Conservation (phyloP, 2,888 invertebrate genomes). For the Pandemis cinnamomeana region DNA sequence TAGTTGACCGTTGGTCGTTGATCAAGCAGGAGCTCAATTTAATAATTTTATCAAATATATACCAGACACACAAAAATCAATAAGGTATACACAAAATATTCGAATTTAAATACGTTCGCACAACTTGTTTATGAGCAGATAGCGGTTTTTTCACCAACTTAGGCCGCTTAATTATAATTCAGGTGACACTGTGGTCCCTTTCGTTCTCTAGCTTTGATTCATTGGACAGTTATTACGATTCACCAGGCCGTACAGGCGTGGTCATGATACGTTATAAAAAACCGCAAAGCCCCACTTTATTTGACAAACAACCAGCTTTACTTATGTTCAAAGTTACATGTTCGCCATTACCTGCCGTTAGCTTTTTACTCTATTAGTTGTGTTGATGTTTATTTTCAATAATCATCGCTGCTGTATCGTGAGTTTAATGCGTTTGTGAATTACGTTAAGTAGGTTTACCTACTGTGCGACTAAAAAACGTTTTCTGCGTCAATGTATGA, state of each 20-base stretch:
- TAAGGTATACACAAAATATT: not conserved
- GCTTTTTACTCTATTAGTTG: conserved; percentile 34
- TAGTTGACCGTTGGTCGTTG: no score
- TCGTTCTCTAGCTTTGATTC: conserved; percentile 10
- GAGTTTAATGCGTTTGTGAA: conserved; percentile 33
- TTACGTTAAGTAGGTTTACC: conserved; percentile 35
- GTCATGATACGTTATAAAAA: conserved; percentile 18
- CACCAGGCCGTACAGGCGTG: conserved; percentile 12
- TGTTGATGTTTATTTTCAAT: conserved; percentile 39
- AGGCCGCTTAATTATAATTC: conserved; percentile 58
- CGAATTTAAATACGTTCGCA: not conserved
- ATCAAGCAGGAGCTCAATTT: no score
- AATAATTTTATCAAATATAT: not conserved
- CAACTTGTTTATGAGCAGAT: conserved; percentile 45
- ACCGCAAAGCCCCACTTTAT: conserved; percentile 36
- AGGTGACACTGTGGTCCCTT: conserved; percentile 48
- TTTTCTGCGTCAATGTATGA: not conserved
- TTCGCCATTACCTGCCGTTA: conserved; percentile 36
- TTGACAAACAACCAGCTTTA: conserved; percentile 28
- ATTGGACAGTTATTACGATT: conserved; percentile 37
- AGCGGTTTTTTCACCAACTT: conserved; percentile 56
- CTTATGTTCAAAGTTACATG: conserved; percentile 26
- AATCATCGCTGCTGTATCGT: conserved; percentile 30
- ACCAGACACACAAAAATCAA: not conserved
- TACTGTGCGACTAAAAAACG: conserved; percentile 1